Base-by-base conservation (phyloP, 2,888 invertebrate species). In the Melieria crassipennis region DNA sequence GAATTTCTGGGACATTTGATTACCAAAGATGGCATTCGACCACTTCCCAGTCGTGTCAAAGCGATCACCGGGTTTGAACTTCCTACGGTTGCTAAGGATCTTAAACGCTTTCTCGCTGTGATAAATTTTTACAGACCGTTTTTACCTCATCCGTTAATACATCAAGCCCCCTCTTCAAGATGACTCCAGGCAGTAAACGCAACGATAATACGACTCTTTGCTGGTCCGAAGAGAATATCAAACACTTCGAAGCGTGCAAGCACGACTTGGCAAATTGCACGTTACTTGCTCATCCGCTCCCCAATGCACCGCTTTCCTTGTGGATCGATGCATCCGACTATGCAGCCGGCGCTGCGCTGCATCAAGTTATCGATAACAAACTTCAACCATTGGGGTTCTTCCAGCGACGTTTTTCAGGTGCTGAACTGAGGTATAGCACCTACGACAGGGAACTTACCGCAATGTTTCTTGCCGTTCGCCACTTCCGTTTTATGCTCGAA, bases 361-460 rank as follows among this genome's bases (percentile, higher is more conserved):
- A 60, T 46, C 56, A 56, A n/a, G 56, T 56, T 7, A 16, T 56
- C 4, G 16, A 56, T 7, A 56, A 56, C 56, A 56, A 7, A 4
- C 56, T 56, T 16, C 56, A 56, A 56, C 56, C 56, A 11, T 11
- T 56, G n/a, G 56, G 56, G 4, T 56, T 5, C 56, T 56, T 56
- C 56, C 56, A n/a, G 3, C 30, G 42, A n/a, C 60, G 60, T 47
- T 73, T 87, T 1, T 78, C 71, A 46, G 69, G 78, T 4, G 70
- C 83, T 0, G 81, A 87, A 73, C 69, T 63, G n/a, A 83, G 82
- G 7, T 87, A 86, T 42, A 77, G 74, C n/a, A 75, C 76, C 1
- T 87, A 86, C 73, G 86, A 87, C 71, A 63, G 85, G 6, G 84
- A 86, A 75, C 78, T 87, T 0, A 75, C 85, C 4, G 85, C 84